Evolutionary conservation across 2,888 invertebrate genomes (phyloP), one percentile per base, ranked within the genome.

Genomic region (Folsomia candida): DNA sequence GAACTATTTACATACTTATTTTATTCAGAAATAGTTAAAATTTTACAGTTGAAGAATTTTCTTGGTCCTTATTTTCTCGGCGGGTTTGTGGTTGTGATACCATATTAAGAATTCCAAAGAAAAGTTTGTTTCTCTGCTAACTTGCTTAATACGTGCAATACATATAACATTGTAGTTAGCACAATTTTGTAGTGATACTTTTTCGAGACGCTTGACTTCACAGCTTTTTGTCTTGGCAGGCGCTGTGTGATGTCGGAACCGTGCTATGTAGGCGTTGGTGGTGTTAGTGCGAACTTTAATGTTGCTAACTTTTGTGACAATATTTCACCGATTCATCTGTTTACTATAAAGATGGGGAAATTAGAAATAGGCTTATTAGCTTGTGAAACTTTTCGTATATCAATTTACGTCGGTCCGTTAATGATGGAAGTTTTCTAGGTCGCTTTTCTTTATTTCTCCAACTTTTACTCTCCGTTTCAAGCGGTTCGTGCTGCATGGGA

Each of bases 291-390:
- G 61, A 70, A 70, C 65, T 70, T 70, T 70, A 70, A 70, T 65
- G 70, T 59, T 65, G 60, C 60, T 66, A 70, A 70, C 70, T 70
- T 70, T 66, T 51, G 65, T 60, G 70, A 70, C 70, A 70, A 70
- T 70, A 70, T 70, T 70, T 70, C 58, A 70, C 59, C 70, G 64
- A 64, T 64, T 64, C 64, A 51, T 51, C 64, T 64, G 64, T 62
- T 62, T 62, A 62, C 29, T 62, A 64, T 51, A 64, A 22, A 29
- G 37, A 54, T 54, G n/a, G 24, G 18, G 4, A 59, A 59, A 59
- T 59, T 59, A 59, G 59, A 25, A 59, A 59, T 26, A 59, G 25
- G 24, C 59, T 59, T 59, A 59, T 59, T 59, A 59, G 59, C 59
- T 54, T 54, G 54, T 6, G 14, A 59, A 59, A 59, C 29, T 62